These are phyloP conservation scores for Drosophila tripunctata DNA, from an alignment of 2,888 invertebrate species.

Conservation along the genomic window DNA sequence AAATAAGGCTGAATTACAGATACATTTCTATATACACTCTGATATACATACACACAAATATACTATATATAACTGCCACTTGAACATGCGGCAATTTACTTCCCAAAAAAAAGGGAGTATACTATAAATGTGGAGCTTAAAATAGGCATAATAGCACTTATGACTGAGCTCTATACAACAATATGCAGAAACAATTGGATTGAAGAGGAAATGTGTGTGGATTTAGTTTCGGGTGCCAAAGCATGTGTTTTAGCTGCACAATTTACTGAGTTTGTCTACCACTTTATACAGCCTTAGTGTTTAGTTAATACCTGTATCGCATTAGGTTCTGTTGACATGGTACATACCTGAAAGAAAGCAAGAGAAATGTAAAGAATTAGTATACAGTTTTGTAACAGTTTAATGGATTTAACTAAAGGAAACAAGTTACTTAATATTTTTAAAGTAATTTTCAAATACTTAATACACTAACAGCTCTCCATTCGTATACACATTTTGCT, in stretches of 20 bases:
- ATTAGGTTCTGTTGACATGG: slow-evolving; percentile 5
- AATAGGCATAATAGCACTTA: slow-evolving; percentile 44
- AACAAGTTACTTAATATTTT: background rate
- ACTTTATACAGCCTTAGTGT: background rate
- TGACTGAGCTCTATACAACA: slow-evolving; percentile 24
- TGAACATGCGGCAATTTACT: slow-evolving; percentile 1
- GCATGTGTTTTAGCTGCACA: slow-evolving; percentile 18
- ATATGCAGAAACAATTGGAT: slow-evolving; percentile 18
- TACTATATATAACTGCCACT: background rate
- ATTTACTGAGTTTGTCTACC: background rate
- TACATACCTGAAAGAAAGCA: slow-evolving; percentile 58
- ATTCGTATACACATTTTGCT: background rate
- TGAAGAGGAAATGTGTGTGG: slow-evolving; percentile 23
- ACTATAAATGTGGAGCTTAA: slow-evolving; percentile 46
- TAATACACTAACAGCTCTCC: no score
- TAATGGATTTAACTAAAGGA: no score
- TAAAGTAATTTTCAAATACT: background rate
- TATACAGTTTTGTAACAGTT: background rate
- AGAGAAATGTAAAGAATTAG: slow-evolving; percentile 6
- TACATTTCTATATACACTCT: slow-evolving; percentile 14
- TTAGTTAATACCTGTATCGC: slow-evolving; percentile 21
- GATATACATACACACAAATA: background rate
- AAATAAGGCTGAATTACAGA: slow-evolving; percentile 46
- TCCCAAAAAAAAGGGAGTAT: slow-evolving; percentile 8
- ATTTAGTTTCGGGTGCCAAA: slow-evolving; percentile 7